A percentile compares a stretch with the other conserved stretches of the same genome.
Evolutionary conservation across 1,140 invertebrate species (phyloP).

Genomic region (Protaetia brevitarsis): DNA sequence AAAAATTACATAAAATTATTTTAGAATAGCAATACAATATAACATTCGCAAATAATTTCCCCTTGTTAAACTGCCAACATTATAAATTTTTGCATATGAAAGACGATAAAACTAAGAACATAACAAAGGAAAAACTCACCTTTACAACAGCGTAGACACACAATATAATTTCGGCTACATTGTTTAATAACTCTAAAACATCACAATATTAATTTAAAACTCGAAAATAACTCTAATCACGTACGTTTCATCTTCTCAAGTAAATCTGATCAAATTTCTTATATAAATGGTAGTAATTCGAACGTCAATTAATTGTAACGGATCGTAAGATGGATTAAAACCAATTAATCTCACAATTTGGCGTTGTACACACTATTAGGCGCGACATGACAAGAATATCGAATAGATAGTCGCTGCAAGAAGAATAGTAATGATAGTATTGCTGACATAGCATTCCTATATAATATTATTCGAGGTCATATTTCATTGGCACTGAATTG

Average conservation of each 20-base stretch:
- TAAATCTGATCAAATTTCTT: too few relatives aligned
- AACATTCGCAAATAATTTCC: too few relatives aligned
- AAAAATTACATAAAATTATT: too few relatives aligned
- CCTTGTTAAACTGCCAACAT: too few relatives aligned
- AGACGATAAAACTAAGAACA: neutral
- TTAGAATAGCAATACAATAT: too few relatives aligned
- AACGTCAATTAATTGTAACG: neutral
- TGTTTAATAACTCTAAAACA: neutral
- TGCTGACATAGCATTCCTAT: neutral
- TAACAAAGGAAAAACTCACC: neutral
- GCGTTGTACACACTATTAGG: conserved; percentile 12
- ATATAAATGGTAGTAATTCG: neutral
- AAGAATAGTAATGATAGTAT: neutral
- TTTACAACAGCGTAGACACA: neutral
- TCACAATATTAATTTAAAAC: neutral
- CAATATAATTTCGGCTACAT: neutral
- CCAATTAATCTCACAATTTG: conserved; percentile 2
- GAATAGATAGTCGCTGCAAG: neutral
- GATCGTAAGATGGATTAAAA: neutral
- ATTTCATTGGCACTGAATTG: neutral
- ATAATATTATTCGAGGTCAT: neutral
- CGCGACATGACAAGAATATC: neutral
- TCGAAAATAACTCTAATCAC: neutral
- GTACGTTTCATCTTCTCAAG: neutral
- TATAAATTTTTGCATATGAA: neutral